Evolutionary conservation across 37 sponge, comb jelly and placozoan species (phyloP).

Genomic region (Halichondria panicea): DNA sequence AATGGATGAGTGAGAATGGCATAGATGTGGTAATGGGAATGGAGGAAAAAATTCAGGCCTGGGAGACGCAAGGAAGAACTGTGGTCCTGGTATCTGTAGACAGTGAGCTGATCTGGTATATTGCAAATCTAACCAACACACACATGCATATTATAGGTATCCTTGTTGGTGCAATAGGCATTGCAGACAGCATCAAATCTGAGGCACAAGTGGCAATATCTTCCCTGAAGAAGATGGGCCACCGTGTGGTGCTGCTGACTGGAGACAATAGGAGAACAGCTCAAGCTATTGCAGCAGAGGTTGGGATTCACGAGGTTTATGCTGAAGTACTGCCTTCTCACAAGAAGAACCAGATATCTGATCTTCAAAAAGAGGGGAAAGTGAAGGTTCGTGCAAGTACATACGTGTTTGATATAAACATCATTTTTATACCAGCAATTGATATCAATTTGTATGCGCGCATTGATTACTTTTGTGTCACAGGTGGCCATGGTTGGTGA

Average conservation of each 20-base stretch:
- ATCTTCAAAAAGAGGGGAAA: slow-evolving; percentile 58
- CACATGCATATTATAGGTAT: too few relatives aligned
- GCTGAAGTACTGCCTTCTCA: slow-evolving; percentile 97
- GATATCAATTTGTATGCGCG: too few relatives aligned
- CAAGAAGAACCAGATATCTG: slow-evolving; percentile 84
- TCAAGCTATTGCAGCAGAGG: slow-evolving; percentile 87
- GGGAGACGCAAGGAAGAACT: slow-evolving; percentile 81
- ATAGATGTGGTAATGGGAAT: slow-evolving; percentile 46
- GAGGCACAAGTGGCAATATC: slow-evolving; percentile 67
- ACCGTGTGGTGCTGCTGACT: slow-evolving; percentile 86
- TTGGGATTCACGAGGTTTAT: slow-evolving; percentile 87
- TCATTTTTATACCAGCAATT: too few relatives aligned
- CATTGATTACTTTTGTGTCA: too few relatives aligned
- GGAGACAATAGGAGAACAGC: slow-evolving; percentile 96
- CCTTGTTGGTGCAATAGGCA: slow-evolving; percentile 61
- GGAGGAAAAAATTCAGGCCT: slow-evolving; percentile 33
- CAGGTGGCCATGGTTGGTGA: slow-evolving; percentile 96
- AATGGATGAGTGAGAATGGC: slow-evolving; percentile 73
- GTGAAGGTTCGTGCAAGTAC: slow-evolving; percentile 12
- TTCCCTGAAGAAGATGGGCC: slow-evolving; percentile 49
- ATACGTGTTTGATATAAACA: too few relatives aligned
- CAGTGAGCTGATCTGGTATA: too few relatives aligned
- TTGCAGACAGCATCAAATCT: slow-evolving; percentile 77
- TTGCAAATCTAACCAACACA: too few relatives aligned
- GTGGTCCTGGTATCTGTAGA: slow-evolving; percentile 84